Base-by-base conservation (phyloP, 2,113 vertebrate genomes). In the Fregata magnificens region DNA sequence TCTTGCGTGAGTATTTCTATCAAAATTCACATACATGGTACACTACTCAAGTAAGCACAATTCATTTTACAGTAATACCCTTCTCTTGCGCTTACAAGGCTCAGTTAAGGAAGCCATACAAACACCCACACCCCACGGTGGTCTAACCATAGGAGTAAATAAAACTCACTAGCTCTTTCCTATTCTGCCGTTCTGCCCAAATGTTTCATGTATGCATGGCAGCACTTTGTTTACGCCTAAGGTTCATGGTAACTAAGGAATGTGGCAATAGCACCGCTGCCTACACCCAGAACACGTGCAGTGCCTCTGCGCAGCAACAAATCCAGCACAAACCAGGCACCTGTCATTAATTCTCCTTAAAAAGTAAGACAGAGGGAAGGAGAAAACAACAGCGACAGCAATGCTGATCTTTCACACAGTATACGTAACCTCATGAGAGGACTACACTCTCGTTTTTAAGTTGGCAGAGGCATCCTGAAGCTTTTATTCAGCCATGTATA, bases 41-140 rank as follows among this genome's bases (percentile, higher is more conserved):
- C 32, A 24, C 25, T 59, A 42, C 24, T 42, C n/a, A n/a, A 59
- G 50, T 22, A 50, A 69, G 38, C 17, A 69, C n/a, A 34, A n/a
- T 4, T n/a, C 24, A 40, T n/a, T 69, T 42, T 26, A 14, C 34
- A 61, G 2, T 8, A 55, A 50, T 12, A 79, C 6, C 24, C 28
- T 36, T 58, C 42, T 16, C 26, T 26, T 58, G 21, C 40, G 81
- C 56, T 82, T 25, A 3, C 7, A 11, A 16, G 34, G 28, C 49
- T 88, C 36, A 38, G 38, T 25, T 52, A 18, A 58, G 84, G 65
- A 49, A 49, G 45, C 2, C 6, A 24, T 11, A 49, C 21, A 24
- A 42, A 76, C 81, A 2, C 36, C 16, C 29, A 50, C 0, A 0
- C 4, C 25, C 14, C 47, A 20, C 0, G 16, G 34, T 6, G 24